These are phyloP conservation scores for Plutella xylostella DNA, from an alignment of 2,888 invertebrate genomes.

Conservation along the genomic window DNA sequence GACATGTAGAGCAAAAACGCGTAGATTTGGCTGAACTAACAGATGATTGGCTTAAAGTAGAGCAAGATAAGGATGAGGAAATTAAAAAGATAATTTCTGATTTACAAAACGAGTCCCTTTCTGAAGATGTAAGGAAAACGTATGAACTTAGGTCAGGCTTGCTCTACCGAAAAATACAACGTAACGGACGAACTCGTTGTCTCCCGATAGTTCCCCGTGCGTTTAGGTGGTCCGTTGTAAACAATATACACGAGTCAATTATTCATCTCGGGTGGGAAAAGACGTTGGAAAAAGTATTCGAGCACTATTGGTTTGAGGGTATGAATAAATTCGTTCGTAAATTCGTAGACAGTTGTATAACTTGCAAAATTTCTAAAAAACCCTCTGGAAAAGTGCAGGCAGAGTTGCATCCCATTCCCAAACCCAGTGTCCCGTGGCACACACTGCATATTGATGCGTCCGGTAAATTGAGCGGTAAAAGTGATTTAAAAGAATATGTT, in stretches of 20 bases:
- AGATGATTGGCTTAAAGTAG: conserved; percentile 8
- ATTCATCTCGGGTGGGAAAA: conserved; percentile 14
- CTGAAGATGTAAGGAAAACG: background rate
- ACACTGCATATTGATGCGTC: conserved; percentile 26
- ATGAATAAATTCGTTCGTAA: conserved; percentile 20
- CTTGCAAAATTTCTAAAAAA: conserved; percentile 26
- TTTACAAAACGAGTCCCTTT: no score
- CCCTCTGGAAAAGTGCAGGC: conserved; percentile 23
- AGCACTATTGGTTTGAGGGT: conserved; percentile 20
- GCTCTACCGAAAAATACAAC: conserved; percentile 10
- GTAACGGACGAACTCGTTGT: conserved; percentile 4
- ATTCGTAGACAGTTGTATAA: conserved; percentile 29
- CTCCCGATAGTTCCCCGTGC: conserved; percentile 9
- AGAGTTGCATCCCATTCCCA: conserved; percentile 28
- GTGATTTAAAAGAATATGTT: conserved; percentile 22
- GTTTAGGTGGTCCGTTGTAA: conserved; percentile 12
- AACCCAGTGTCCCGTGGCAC: conserved; percentile 22
- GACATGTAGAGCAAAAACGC: conserved; percentile 10
- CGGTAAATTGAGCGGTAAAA: conserved; percentile 23
- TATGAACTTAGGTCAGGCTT: conserved; percentile 8
- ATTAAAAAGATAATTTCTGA: background rate
- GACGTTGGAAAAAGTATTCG: conserved; percentile 13
- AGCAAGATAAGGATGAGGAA: conserved; percentile 11
- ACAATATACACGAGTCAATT: conserved; percentile 15
- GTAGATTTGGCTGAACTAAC: conserved; percentile 5